Evolutionary conservation across 2,888 invertebrate genomes (phyloP).

Genomic region (Tenthredo scrophulariae): DNA sequence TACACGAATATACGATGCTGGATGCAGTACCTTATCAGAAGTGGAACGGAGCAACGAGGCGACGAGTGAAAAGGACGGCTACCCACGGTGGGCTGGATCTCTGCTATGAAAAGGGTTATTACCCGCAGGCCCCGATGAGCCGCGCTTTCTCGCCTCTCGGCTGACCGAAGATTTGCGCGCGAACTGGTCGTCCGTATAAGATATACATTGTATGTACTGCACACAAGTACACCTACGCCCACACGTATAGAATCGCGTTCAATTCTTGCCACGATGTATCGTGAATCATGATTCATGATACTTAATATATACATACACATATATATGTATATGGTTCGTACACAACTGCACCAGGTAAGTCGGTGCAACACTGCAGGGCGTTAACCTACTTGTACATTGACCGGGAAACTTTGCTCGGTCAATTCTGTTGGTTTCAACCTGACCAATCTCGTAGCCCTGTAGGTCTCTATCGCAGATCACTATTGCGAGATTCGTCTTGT

Average conservation of each 20-base stretch:
- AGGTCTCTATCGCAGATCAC: not conserved
- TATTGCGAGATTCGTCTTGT: not conserved
- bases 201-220: not conserved
- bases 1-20: conserved; percentile 31
- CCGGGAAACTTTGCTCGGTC: conserved; percentile 50
- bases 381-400: conserved; percentile 47
- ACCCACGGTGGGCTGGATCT: conserved; percentile 41
- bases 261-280: conserved; percentile 26
- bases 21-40: conserved; percentile 48
- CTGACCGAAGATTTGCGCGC: conserved; percentile 31
- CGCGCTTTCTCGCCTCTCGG: conserved; percentile 50
- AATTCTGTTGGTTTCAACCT: not conserved
- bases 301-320: not conserved
- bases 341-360: conserved; percentile 35
- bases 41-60: conserved; percentile 49
- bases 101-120: conserved; percentile 50
- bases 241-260: not conserved
- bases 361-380: conserved; percentile 46
- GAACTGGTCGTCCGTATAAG: conserved; percentile 13
- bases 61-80: conserved; percentile 48
- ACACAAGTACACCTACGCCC: not conserved
- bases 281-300: conserved; percentile 42
- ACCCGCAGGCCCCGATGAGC: conserved; percentile 44
- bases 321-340: not conserved
- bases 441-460: not conserved